Conservation (phyloP, 2,888 invertebrate genomes). For the Plebejus anna region DNA sequence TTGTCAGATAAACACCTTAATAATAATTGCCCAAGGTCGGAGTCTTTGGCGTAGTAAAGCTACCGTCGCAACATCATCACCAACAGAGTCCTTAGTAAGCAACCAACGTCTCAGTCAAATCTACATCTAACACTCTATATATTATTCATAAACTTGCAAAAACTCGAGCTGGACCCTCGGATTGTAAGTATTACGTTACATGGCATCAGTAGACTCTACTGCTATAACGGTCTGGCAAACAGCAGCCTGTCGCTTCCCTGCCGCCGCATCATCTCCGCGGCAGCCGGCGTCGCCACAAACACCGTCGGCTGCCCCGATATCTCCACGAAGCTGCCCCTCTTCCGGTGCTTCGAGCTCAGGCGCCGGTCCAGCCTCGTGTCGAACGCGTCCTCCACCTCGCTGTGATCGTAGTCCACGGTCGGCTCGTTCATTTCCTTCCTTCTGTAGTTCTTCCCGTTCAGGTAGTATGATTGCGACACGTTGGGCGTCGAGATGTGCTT, state of each 20-base stretch:
- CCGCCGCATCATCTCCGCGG: slow-evolving; percentile 68
- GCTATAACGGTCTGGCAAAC: slow-evolving; percentile 60
- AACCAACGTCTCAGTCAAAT: neutral
- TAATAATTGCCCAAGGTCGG: neutral
- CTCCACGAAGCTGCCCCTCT: slow-evolving; percentile 62
- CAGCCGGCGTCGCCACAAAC: slow-evolving; percentile 67
- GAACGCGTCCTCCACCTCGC: slow-evolving; percentile 71
- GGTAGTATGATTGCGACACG: slow-evolving; percentile 61
- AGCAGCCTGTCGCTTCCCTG: slow-evolving; percentile 69
- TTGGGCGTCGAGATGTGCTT: slow-evolving; percentile 67
- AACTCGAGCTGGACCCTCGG: neutral
- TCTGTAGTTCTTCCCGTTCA: slow-evolving; percentile 56
- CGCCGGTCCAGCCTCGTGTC: slow-evolving; percentile 63
- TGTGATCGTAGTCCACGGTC: slow-evolving; percentile 72
- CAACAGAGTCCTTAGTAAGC: neutral
- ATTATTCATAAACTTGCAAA: neutral
- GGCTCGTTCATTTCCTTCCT: slow-evolving; percentile 69
- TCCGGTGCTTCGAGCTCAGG: slow-evolving; percentile 50
- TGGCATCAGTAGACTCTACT: neutral
- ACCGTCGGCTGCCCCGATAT: slow-evolving; percentile 63
- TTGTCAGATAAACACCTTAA: neutral
- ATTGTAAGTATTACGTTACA: neutral
- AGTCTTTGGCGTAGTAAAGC: slow-evolving; percentile 14
- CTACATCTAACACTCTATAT: no score
- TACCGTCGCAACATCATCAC: neutral